Base-by-base conservation (phyloP, 2,113 vertebrate species). In the Tamias sibiricus region DNA sequence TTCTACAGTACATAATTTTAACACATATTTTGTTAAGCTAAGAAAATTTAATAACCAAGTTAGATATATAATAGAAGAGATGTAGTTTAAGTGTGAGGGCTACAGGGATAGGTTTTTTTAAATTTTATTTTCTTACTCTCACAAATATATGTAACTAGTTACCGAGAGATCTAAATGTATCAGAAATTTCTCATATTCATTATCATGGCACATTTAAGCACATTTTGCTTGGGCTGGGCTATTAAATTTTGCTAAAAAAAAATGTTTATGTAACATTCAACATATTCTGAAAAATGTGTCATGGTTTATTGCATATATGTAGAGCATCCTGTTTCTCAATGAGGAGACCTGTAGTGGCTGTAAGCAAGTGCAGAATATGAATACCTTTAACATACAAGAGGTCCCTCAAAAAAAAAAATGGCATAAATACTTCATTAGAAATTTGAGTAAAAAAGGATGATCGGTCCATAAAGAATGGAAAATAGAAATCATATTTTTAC, bases 231-330 rank as follows among this genome's bases (percentile, higher is more conserved):
- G 49, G 44, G 52, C 26, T 44, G 30, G n/a, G n/a, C 19, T 28
- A 22, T 90, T 44, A 94, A 90, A 66, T 94, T 94, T 95, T 91
- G 28, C 87, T 95, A 95, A 66, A 68, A 77, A 68, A 37, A 37
- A 59, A 84, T 22, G 22, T 80, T 81, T 82, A 74, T 85, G 14
- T 95, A 92, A 97, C 92, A 95, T 90, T 87, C 72, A 94, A 16
- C 81, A 54, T 49, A 24, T 84, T 94, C 81, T 90, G 71, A 42
- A 37, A 90, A 92, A 69, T 84, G 26, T 62, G 28, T 89, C 72
- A 42, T 94, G 88, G 69, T 71, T 89, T 89, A 93, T 74, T 91
- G 26, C 32, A 54, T 79, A 17, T 62, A 62, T 12, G 30, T 22
- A 69, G 22, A 92, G 32, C 57, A 68, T 93, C 75, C 71, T 37